These are phyloP conservation scores for Orthosia gracilis DNA, from an alignment of 2,888 invertebrate species.

Conservation along the genomic window DNA sequence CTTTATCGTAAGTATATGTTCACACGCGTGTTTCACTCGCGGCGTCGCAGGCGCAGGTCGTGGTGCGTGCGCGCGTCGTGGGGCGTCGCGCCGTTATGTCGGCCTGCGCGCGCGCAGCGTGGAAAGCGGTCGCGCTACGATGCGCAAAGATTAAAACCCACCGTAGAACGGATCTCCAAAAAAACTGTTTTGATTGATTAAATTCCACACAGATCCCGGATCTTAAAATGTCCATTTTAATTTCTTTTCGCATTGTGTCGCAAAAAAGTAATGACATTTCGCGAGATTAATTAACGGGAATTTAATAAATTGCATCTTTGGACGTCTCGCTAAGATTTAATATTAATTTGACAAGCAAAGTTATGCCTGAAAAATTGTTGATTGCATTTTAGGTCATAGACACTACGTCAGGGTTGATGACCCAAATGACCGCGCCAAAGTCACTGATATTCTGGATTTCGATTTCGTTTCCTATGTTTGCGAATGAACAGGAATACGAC, in stretches of 20 bases:
- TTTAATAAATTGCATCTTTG: constrained; percentile 41
- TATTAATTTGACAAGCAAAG: constrained; percentile 29
- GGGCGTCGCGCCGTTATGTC: constrained; percentile 85
- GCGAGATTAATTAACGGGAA: constrained; percentile 60
- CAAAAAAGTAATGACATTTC: constrained; percentile 43
- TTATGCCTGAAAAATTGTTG: constrained; percentile 31
- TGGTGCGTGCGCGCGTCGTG: constrained; percentile 71
- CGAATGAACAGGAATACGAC: neutral
- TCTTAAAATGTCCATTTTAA: constrained; percentile 35
- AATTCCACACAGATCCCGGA: constrained; percentile 37
- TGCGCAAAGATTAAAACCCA: constrained; percentile 73
- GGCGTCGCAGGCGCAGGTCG: constrained; percentile 47
- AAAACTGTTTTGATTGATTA: constrained; percentile 46
- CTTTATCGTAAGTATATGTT: constrained; percentile 65
- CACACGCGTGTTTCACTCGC: constrained; percentile 73
- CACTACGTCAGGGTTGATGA: constrained; percentile 40
- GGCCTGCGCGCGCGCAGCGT: constrained; percentile 73
- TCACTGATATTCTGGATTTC: constrained; percentile 27
- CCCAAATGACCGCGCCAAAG: constrained; percentile 12
- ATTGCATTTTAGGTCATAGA: constrained; percentile 41
- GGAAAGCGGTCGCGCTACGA: constrained; percentile 80
- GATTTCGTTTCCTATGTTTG: constrained; percentile 35
- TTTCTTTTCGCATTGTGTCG: constrained; percentile 35
- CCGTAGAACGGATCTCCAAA: constrained; percentile 46
- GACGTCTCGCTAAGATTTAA: constrained; percentile 24